Evolutionary conservation across 2,797 vertebrate genomes (phyloP), one percentile per base, ranked within the genome.

Genomic region (Brotula barbata): DNA sequence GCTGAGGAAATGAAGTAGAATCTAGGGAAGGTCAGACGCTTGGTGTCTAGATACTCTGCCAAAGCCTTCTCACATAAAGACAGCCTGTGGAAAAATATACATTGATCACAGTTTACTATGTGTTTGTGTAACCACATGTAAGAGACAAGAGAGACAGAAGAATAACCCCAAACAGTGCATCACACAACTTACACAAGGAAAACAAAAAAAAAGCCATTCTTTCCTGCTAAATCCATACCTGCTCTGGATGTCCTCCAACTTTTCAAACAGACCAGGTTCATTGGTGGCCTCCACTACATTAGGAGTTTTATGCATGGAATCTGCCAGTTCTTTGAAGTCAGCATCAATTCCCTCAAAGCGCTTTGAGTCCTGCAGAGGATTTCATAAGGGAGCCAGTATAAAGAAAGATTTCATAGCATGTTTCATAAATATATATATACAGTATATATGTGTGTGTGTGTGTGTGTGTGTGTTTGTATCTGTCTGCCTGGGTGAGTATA

Each of bases 1-100:
- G 94, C 94, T 15, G 97, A 98, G 13, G 97, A 99, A 79, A 99
- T 92, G 81, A 99, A 99, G 85, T 98, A 98, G 87, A 99, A 99
- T 16, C 97, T 89, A 28, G 97, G 97, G 73, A 99, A 99, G 39
- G 93, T 92, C 61, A 98, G 86, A 9, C 96, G 92, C 81, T 99
- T 99, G 72, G 90, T 95, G 75, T 99, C 96, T 70, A 99, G 89
- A 77, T 99, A 98, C 69, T 98, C 95, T 7, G 93, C 88, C 85
- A 99, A 86, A 65, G 96, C 95, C 77, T 99, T 99, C 85, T 98
- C 95, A 88, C 96, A 99, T 1, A 96, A 86, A 62, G 92, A 90
- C 68, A 99, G 82, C 73, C 97, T 99, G 87, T 3, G 58, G 63
- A 78, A 82, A 53, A 80, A 69, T 61, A 51, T 20, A 77, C 31